Percentiles rank a stretch among this genome's conserved stretches.
These are phyloP conservation scores for Heliconius charithonia DNA, from an alignment of 2,888 invertebrate species.

Conservation along the genomic window DNA sequence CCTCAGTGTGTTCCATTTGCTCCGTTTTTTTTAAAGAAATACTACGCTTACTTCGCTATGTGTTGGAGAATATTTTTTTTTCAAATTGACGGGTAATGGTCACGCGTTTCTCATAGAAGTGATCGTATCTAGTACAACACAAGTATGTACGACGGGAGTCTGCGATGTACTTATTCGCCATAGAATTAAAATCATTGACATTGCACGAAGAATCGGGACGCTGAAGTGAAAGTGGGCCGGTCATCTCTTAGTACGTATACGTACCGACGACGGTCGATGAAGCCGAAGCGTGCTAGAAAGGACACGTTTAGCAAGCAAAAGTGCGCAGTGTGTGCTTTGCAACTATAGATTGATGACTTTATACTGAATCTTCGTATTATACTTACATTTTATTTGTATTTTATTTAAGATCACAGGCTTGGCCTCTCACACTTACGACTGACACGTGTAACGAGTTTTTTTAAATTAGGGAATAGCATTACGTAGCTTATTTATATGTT, in stretches of 20 bases:
- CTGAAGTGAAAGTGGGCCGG: conserved; percentile 20
- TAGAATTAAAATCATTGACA: conserved; percentile 8
- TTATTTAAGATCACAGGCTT: background rate
- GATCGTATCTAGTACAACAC: background rate
- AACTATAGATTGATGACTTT: background rate
- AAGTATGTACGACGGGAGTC: background rate
- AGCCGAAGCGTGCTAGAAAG: conserved; percentile 14
- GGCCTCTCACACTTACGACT: too few relatives aligned
- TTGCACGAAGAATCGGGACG: conserved; percentile 14
- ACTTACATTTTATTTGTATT: background rate
- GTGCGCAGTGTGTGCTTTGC: background rate
- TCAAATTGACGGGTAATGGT: background rate
- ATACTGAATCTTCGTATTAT: background rate
- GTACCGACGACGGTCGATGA: background rate
- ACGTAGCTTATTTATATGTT: too few relatives aligned
- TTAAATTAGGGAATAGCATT: background rate
- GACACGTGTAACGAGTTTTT: background rate
- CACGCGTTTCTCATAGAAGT: background rate
- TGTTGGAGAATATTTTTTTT: background rate
- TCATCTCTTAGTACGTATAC: conserved; percentile 3
- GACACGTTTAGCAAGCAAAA: conserved; percentile 9
- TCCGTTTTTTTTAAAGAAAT: too few relatives aligned
- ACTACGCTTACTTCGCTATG: background rate
- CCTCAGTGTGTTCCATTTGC: too few relatives aligned
- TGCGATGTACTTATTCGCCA: background rate